Percentiles rank a stretch among this genome's conserved stretches.
These are phyloP conservation scores for Eremobia ochroleuca DNA, from an alignment of 2,888 invertebrate genomes.

Conservation along the genomic window DNA sequence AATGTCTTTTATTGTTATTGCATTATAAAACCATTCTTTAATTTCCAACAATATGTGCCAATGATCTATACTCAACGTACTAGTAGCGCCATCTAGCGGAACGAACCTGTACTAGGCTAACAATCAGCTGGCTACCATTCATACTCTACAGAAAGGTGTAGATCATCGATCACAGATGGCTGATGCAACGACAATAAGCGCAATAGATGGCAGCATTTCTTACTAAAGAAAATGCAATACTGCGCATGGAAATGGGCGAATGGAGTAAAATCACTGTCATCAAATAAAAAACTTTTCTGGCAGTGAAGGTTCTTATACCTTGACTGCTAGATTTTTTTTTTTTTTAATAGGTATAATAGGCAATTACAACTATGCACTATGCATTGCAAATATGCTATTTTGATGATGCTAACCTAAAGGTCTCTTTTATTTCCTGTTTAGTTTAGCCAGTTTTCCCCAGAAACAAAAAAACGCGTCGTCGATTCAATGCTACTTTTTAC, in stretches of 20 bases:
- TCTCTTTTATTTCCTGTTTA: not conserved
- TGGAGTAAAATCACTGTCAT: not conserved
- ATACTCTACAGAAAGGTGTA: slow-evolving; percentile 1
- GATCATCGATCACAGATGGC: slow-evolving; percentile 17
- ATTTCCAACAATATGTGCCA: not conserved
- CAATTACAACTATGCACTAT: too few relatives aligned
- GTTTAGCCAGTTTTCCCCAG: not conserved
- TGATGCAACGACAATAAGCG: not conserved
- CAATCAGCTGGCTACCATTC: slow-evolving; percentile 1
- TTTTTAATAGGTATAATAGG: not conserved
- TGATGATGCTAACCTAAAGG: not conserved
- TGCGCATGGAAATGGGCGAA: not conserved
- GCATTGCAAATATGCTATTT: not conserved
- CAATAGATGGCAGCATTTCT: slow-evolving; percentile 44
- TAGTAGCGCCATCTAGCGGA: slow-evolving; percentile 64
- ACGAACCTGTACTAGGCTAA: slow-evolving; percentile 41
- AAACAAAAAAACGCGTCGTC: not conserved
- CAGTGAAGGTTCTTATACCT: not conserved
- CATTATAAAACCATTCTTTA: not conserved
- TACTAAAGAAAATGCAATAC: not conserved
- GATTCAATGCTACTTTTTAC: not conserved
- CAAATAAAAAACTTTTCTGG: too few relatives aligned
- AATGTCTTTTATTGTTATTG: not conserved
- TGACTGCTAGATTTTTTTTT: not conserved
- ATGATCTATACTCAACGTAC: slow-evolving; percentile 34